Conservation (phyloP, 35 echinoderm and acorn worm genomes). For the Holothuria glaberrima region DNA sequence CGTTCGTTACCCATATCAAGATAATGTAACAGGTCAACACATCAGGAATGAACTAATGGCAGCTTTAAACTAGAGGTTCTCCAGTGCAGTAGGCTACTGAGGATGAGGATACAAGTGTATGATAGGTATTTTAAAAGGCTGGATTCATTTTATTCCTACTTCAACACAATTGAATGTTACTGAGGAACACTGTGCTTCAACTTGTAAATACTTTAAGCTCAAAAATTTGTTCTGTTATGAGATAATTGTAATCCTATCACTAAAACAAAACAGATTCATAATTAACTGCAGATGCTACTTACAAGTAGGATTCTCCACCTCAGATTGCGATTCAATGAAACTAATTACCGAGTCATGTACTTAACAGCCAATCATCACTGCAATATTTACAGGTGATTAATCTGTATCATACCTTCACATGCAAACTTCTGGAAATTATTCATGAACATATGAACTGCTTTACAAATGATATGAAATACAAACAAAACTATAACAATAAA, state of each 20-base stretch:
- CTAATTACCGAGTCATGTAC: too few relatives aligned
- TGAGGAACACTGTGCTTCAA: background rate
- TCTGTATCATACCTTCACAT: too few relatives aligned
- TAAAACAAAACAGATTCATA: background rate
- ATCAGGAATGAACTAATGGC: background rate
- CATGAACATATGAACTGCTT: too few relatives aligned
- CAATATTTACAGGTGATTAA: too few relatives aligned
- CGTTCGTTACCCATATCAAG: background rate
- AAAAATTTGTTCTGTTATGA: background rate
- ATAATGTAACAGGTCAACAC: constrained; percentile 25
- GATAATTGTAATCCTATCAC: background rate
- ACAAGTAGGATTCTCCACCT: too few relatives aligned
- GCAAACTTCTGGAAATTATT: background rate
- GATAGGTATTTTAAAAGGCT: background rate
- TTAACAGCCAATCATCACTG: too few relatives aligned
- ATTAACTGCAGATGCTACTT: background rate
- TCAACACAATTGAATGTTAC: background rate
- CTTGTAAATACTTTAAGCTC: background rate
- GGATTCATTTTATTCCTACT: background rate
- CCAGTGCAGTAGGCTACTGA: background rate
- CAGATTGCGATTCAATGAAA: too few relatives aligned
- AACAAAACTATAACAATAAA: background rate
- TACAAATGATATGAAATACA: background rate
- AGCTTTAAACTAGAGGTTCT: constrained; percentile 16
- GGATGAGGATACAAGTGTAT: background rate